Percentiles rank a stretch among this genome's conserved stretches.
Conservation (phyloP, 2,113 vertebrate genomes). For the Eudyptes chrysolophus region DNA sequence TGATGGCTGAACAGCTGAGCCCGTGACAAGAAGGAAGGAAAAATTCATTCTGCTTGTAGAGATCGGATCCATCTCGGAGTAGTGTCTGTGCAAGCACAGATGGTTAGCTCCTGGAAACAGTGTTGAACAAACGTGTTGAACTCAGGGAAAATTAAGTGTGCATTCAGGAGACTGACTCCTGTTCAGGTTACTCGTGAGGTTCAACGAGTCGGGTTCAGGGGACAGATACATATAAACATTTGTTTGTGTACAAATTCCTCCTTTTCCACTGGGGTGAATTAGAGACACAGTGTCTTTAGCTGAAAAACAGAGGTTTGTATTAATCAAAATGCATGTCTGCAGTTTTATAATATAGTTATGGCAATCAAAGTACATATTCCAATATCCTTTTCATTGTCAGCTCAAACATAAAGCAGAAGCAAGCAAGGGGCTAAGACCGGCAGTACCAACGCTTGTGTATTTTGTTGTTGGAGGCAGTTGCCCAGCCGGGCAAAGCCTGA, state of each 20-base stretch:
- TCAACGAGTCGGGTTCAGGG: background rate
- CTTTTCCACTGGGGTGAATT: background rate
- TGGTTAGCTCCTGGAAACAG: background rate
- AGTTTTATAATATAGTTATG: background rate
- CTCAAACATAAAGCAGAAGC: background rate
- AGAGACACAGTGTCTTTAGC: background rate
- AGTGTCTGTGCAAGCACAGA: too few relatives aligned
- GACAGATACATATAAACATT: fast-evolving
- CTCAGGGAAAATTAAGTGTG: too few relatives aligned
- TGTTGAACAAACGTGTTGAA: background rate
- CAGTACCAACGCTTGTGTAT: fast-evolving
- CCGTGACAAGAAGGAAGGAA: background rate
- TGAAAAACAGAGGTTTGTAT: background rate
- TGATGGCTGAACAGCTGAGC: background rate
- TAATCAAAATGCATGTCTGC: background rate
- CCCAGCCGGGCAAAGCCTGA: background rate
- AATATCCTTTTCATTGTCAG: background rate
- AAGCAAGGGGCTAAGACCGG: background rate
- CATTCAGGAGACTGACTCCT: fast-evolving
- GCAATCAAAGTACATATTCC: background rate
- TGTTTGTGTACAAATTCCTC: background rate
- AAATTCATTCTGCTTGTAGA: background rate
- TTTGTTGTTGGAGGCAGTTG: background rate
- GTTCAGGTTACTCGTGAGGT: background rate
- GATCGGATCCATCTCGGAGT: background rate